phyloP scores from a whole-genome alignment of 2,113 vertebrate species.

The Plotosus lineatus region DNA sequence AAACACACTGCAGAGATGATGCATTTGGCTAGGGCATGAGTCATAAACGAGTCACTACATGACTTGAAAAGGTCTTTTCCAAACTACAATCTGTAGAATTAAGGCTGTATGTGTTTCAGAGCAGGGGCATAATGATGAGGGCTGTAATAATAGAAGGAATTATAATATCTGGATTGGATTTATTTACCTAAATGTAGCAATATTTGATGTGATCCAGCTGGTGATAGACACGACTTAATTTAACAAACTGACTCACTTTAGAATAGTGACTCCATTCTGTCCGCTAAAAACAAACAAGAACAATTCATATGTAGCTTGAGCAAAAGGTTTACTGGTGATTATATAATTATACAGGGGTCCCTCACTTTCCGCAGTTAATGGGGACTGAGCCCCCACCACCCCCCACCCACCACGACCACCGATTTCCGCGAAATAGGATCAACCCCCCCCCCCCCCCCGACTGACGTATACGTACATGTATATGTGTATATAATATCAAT shows the following conservation, averaged over 20 bases:
- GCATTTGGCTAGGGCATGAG: background rate
- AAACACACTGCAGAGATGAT: background rate
- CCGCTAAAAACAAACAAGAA: background rate
- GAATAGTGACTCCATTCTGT: background rate
- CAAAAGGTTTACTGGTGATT: background rate
- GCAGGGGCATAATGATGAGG: background rate
- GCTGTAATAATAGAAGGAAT: background rate
- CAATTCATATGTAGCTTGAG: background rate
- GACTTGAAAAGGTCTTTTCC: background rate
- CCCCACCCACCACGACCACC: no score
- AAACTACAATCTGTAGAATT: background rate
- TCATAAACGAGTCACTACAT: background rate
- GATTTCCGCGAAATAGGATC: no score
- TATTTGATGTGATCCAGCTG: background rate
- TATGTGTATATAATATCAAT: no score
- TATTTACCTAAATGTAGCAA: background rate
- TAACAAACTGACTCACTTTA: background rate
- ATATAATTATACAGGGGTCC: background rate
- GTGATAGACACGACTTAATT: background rate
- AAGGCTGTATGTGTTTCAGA: background rate
- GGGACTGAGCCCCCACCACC: no score
- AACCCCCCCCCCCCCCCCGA: no score
- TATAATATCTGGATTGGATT: background rate
- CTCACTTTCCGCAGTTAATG: no score
- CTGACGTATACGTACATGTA: no score